Conservation (phyloP, 2,113 vertebrate genomes). For the Gobio gobio region DNA sequence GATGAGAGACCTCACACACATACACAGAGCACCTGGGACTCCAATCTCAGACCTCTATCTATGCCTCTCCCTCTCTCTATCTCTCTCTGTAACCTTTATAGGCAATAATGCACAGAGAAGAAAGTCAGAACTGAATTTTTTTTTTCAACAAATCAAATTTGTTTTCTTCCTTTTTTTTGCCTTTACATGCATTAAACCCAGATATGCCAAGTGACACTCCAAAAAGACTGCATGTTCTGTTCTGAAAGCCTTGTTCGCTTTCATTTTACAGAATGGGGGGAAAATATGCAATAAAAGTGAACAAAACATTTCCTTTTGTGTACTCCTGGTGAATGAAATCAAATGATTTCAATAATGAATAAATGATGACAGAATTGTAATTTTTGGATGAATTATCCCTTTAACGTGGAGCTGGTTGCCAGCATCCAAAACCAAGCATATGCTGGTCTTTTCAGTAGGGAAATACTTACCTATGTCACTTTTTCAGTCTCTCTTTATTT, state of each 20-base stretch:
- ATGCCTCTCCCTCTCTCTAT: slow-evolving; percentile 1
- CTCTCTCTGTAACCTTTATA: not conserved
- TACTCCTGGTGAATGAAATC: not conserved
- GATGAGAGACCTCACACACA: slow-evolving; percentile 60
- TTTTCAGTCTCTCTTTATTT: slow-evolving; percentile 10
- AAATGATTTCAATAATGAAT: not conserved
- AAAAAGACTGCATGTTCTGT: not conserved
- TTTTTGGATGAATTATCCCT: not conserved
- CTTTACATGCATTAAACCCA: not conserved
- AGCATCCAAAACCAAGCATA: slow-evolving; percentile 3
- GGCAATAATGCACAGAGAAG: not conserved
- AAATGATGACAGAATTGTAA: not conserved
- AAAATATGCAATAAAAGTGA: not conserved
- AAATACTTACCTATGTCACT: slow-evolving; percentile 31
- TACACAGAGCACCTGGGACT: slow-evolving; percentile 47
- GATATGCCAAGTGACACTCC: not conserved
- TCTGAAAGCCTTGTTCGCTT: not conserved
- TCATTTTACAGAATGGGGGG: not conserved
- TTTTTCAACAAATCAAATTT: not conserved
- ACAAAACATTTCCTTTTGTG: not conserved
- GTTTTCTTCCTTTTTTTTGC: not conserved
- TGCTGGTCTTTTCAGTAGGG: slow-evolving; percentile 1
- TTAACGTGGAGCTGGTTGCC: not conserved
- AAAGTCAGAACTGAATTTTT: not conserved
- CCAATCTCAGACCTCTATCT: slow-evolving; percentile 47